Evolutionary conservation across 2,888 invertebrate species (phyloP), one percentile per base, ranked within the genome.

Genomic region (Tillus elongatus): DNA sequence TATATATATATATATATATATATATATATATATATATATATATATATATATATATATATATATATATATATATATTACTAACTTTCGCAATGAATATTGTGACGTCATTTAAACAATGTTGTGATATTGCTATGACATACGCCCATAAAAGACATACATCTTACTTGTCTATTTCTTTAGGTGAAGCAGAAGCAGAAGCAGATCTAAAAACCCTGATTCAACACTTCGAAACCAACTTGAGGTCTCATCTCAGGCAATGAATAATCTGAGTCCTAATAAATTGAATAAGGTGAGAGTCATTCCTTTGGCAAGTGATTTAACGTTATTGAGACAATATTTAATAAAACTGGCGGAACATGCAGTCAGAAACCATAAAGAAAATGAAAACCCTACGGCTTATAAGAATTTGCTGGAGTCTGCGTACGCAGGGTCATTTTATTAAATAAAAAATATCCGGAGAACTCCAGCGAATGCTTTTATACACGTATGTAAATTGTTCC

Each of bases 221-320:
- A n/a, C n/a, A n/a, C n/a, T n/a, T n/a, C n/a, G n/a, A n/a, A n/a
- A n/a, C n/a, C n/a, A n/a, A n/a, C n/a, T n/a, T n/a, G n/a, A n/a
- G n/a, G n/a, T n/a, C n/a, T n/a, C 24, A 8, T 19, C 24, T 8
- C 24, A 19, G n/a, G 24, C 24, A 8, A n/a, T 6, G 6, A 19
- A 19, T 19, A 19, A 19, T 19, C n/a, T 19, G 11, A 13, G 30
- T 11, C 30, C 13, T 13, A 10, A 30, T 4, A 30, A n/a, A 15
- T 11, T 3, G 2, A 10, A 30, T 4, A 30, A n/a, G 19, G 13
- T 3, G 2, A 30, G 12, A 11, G 30, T 30, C 3, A 2, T 30
- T 3, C 30, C 30, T 13, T 15, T 43, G 9, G 45, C 43, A 4
- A 36, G 32, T 15, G 44, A 44, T 15, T 24, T 44, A n/a, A 45